phyloP scores from a whole-genome alignment of 2,888 invertebrate genomes.

The Andrena dorsata region DNA sequence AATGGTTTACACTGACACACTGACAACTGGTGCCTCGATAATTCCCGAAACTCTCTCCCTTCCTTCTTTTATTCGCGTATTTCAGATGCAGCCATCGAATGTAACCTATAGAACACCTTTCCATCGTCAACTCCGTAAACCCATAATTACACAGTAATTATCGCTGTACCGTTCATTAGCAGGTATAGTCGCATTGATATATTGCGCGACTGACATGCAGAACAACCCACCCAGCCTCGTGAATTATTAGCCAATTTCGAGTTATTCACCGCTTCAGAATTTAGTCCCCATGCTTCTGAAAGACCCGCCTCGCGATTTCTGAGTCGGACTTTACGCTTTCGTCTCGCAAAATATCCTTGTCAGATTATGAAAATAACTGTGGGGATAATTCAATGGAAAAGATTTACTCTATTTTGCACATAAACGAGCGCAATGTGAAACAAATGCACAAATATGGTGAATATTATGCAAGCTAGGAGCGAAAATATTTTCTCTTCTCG shows the following conservation, averaged over 20 bases:
- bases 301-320: background rate
- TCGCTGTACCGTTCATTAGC: slow-evolving; percentile 64
- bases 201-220: slow-evolving; percentile 59
- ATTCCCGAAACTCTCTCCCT: background rate
- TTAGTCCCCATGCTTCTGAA: slow-evolving; percentile 8
- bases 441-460: no score
- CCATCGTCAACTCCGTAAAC: slow-evolving; percentile 56
- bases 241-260: slow-evolving; percentile 66
- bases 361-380: no score
- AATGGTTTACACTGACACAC: background rate
- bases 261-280: slow-evolving; percentile 18
- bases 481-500: no score
- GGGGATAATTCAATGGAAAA: no score
- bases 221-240: slow-evolving; percentile 61
- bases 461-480: no score
- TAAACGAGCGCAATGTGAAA: no score
- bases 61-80: slow-evolving; percentile 3
- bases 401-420: no score
- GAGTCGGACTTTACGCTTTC: background rate
- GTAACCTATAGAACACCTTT: slow-evolving; percentile 34
- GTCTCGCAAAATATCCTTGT: background rate
- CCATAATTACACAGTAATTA: slow-evolving; percentile 69
- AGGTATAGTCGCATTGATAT: slow-evolving; percentile 64
- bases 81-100: slow-evolving; percentile 22
- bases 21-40: background rate